A percentile compares a stretch with the other conserved stretches of the same genome.
phyloP scores from a whole-genome alignment of 2,888 invertebrate genomes.

The Chrysopilus asiliformis region DNA sequence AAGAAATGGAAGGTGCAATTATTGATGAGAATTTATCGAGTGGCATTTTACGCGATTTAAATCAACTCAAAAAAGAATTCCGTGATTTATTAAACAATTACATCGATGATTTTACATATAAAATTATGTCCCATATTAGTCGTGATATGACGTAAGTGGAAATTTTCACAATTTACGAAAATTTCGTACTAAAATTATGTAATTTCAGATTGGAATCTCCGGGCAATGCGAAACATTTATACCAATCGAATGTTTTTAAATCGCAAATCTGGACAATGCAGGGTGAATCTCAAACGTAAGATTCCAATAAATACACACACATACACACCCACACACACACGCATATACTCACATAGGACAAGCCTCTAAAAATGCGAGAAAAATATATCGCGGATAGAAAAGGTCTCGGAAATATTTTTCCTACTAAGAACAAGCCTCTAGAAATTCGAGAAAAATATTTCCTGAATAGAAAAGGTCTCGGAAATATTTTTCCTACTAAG shows the following conservation, averaged over 20 bases:
- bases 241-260: slow-evolving; percentile 32
- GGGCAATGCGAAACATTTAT: no score
- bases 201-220: slow-evolving; percentile 1
- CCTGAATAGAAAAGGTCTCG: no score
- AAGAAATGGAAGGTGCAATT: slow-evolving; percentile 29
- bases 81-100: slow-evolving; percentile 27
- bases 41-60: slow-evolving; percentile 25
- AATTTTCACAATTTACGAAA: not conserved
- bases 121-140: slow-evolving; percentile 33
- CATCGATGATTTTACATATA: slow-evolving; percentile 33
- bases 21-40: slow-evolving; percentile 19
- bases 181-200: no score
- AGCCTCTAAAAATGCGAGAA: no score
- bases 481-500: no score
- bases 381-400: no score
- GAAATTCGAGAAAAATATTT: no score
- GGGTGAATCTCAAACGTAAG: slow-evolving; percentile 29
- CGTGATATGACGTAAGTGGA: slow-evolving; percentile 33
- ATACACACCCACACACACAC: no score
- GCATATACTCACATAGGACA: no score
- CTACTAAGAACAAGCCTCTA: no score
- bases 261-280: slow-evolving; percentile 32
- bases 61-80: slow-evolving; percentile 29
- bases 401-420: no score
- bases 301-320: not conserved